Percentiles rank a stretch among this genome's conserved stretches.
Evolutionary conservation across 2,797 vertebrate species (phyloP).

Genomic region (Cetoscarus ocellatus): DNA sequence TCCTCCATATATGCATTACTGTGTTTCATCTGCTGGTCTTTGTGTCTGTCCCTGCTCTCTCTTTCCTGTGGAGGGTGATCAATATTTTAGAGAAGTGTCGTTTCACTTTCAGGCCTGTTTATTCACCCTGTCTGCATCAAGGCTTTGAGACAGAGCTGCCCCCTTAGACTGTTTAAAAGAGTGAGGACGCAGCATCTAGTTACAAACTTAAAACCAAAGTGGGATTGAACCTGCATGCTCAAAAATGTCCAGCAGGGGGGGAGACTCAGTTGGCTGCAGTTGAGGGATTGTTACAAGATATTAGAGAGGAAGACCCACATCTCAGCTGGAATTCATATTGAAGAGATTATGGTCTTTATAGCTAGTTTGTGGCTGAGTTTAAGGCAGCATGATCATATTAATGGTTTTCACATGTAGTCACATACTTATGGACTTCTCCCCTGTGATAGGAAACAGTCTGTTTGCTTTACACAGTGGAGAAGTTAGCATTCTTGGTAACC

Average conservation of each 20-base stretch:
- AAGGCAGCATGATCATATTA: too few species aligned
- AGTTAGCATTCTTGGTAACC: too few species aligned
- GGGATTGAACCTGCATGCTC: neutral
- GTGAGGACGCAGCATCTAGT: neutral
- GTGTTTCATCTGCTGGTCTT: slow-evolving; percentile 49
- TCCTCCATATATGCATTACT: slow-evolving; percentile 50
- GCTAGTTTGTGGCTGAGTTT: too few species aligned
- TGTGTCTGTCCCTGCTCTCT: slow-evolving; percentile 44
- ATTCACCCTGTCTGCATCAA: slow-evolving; percentile 55
- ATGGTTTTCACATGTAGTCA: too few species aligned
- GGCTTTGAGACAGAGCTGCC: slow-evolving; percentile 50
- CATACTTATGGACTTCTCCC: too few species aligned
- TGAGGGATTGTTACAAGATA: too few species aligned
- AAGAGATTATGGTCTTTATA: too few species aligned
- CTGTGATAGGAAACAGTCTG: too few species aligned
- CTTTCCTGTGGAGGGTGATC: slow-evolving; percentile 71
- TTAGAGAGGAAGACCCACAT: too few species aligned
- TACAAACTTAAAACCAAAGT: neutral
- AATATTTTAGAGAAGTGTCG: slow-evolving; percentile 83
- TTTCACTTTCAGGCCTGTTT: slow-evolving; percentile 75
- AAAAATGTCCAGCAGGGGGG: neutral
- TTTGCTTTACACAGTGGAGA: too few species aligned
- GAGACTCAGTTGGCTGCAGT: too few species aligned
- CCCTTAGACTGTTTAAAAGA: neutral
- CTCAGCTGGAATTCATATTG: too few species aligned